Evolutionary conservation across 2,113 vertebrate genomes (phyloP), one percentile per base, ranked within the genome.

Genomic region (Riparia riparia): DNA sequence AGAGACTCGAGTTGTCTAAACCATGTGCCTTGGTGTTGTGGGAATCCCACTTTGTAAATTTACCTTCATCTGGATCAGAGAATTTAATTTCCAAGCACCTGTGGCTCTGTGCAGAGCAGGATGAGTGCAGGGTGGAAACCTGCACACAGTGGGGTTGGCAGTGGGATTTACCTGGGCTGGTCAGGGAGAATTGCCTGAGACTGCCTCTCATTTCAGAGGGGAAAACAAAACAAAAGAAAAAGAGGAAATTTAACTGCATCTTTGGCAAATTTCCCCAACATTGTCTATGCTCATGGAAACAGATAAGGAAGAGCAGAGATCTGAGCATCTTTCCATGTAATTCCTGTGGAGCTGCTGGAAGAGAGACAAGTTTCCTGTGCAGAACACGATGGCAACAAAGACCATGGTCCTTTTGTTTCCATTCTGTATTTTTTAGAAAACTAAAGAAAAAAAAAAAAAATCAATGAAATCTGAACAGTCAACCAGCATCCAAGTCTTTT

Each of bases 291-390:
- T 86, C 47, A 60, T 74, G 80, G 74, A 86, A 95, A 95, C 53
- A n/a, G 84, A 72, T 66, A 88, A 45, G 50, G 47, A 86, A 82
- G 60, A 81, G n/a, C 71, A 94, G 82, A 91, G 26, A 86, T 78
- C n/a, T 82, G 82, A 79, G n/a, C 42, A 29, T 86, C 91, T 93
- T 93, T 92, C 76, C 56, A 15, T 95, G 26, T 74, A 78, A 64
- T 64, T 97, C 94, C 91, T 89, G 77, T 31, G 56, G 94, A 94
- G 83, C 37, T 92, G n/a, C 79, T 94, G 91, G 91, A 92, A 82
- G 37, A 69, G 54, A 81, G 25, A 93, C 90, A 83, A 90, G 50
- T 51, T 92, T 89, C 88, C 90, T 58, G 37, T 71, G 72, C 83
- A 58, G 58, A 93, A 74, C 65, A 86, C 41, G 32, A 51, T 32